Evolutionary conservation across 2,888 invertebrate genomes (phyloP).

Genomic region (Heliconius ismenius): DNA sequence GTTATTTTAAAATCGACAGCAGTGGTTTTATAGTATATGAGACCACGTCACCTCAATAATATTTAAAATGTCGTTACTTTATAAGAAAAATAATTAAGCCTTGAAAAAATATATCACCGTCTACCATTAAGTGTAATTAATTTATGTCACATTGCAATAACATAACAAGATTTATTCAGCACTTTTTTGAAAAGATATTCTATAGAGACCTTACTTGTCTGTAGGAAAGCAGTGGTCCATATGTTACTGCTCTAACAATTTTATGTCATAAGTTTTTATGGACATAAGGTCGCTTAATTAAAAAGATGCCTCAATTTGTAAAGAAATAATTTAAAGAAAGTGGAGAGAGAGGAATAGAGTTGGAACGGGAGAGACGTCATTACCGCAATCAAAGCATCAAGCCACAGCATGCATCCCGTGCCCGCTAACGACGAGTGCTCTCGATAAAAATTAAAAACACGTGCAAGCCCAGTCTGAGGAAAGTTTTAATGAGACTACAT

Average conservation of each 20-base stretch:
- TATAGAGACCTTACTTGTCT: constrained; percentile 28
- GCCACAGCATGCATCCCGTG: constrained; percentile 60
- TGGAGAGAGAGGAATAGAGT: constrained; percentile 65
- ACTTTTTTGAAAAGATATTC: constrained; percentile 35
- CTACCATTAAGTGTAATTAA: constrained; percentile 26
- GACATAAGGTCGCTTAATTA: constrained; percentile 53
- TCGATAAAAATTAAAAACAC: constrained; percentile 83
- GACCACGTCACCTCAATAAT: neutral
- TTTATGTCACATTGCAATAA: constrained; percentile 30
- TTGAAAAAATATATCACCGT: neutral
- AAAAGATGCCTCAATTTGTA: constrained; percentile 70
- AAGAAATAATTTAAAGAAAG: constrained; percentile 76
- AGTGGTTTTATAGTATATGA: neutral
- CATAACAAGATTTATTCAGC: constrained; percentile 32
- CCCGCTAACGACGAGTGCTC: constrained; percentile 77
- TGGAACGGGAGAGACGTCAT: constrained; percentile 71
- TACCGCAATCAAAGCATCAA: constrained; percentile 80
- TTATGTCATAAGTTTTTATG: constrained; percentile 39
- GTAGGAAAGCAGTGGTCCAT: constrained; percentile 30
- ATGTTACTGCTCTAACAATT: constrained; percentile 33
- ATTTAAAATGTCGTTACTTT: neutral
- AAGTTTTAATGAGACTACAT: constrained; percentile 81
- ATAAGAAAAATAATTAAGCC: neutral
- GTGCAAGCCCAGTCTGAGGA: constrained; percentile 80
- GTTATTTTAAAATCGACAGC: neutral